Evolutionary conservation across 2,797 vertebrate species (phyloP).

Genomic region (Sciurus carolinensis): DNA sequence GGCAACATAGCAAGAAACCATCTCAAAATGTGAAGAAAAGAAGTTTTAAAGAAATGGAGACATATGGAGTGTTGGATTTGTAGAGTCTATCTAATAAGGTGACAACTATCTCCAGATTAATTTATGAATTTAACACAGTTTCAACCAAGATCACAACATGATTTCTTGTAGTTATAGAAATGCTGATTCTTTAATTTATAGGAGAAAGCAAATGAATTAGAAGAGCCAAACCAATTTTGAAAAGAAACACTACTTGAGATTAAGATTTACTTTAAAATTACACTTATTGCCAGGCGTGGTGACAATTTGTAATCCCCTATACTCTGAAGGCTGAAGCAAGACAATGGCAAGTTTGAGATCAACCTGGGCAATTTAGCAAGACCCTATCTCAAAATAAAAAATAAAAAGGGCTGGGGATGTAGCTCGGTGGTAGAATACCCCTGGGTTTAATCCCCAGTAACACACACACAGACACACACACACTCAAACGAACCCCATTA

Average conservation of each 20-base stretch:
- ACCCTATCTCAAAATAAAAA: too few relatives aligned
- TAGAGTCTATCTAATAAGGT: neutral
- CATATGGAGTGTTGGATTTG: neutral
- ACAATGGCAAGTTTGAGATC: too few relatives aligned
- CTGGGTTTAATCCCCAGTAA: too few relatives aligned
- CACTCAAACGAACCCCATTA: too few relatives aligned
- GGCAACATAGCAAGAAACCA: neutral
- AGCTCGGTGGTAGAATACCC: too few relatives aligned
- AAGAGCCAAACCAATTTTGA: neutral
- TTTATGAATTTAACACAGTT: neutral
- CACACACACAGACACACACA: too few relatives aligned
- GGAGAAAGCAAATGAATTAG: neutral
- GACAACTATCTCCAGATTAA: neutral
- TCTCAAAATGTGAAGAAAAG: neutral
- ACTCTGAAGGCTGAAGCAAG: too few relatives aligned
- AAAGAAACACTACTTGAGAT: neutral
- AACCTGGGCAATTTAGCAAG: too few relatives aligned
- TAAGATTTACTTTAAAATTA: slow-evolving; percentile 34
- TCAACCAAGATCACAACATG: neutral
- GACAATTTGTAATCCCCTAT: too few relatives aligned
- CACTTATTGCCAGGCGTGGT: neutral
- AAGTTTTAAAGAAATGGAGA: slow-evolving; percentile 23
- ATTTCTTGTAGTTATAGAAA: neutral
- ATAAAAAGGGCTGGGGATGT: too few relatives aligned
- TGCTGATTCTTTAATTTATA: slow-evolving; percentile 3